Evolutionary conservation across 2,797 vertebrate species (phyloP).

Genomic region (Girardinus metallicus): DNA sequence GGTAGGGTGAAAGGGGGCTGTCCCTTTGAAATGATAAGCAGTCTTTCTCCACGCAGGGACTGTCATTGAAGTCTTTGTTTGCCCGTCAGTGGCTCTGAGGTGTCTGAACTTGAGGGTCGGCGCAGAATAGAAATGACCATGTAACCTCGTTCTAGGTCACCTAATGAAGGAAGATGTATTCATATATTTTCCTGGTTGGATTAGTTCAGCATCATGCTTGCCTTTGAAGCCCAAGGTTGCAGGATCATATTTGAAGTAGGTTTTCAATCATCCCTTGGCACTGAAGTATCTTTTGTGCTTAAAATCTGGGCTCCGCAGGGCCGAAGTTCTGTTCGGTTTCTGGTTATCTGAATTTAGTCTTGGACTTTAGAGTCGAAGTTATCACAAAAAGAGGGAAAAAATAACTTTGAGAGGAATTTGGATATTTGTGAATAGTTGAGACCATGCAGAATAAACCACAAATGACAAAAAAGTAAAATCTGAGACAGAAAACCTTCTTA

Average conservation of each 20-base stretch:
- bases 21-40: constrained; percentile 81
- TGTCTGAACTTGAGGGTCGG: constrained; percentile 74
- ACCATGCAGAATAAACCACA: not conserved
- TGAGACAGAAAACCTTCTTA: constrained; percentile 30
- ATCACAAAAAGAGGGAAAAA: constrained; percentile 16
- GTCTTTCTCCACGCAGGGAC: constrained; percentile 72
- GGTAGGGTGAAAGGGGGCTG: constrained; percentile 62
- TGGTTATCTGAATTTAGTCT: constrained; percentile 45
- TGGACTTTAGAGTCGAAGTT: constrained; percentile 21
- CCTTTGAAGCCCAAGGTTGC: constrained; percentile 78
- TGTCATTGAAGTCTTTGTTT: constrained; percentile 80
- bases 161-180: constrained; percentile 79
- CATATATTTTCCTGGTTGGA: constrained; percentile 75
- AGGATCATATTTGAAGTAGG: constrained; percentile 75
- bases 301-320: constrained; percentile 51
- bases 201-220: constrained; percentile 72
- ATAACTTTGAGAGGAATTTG: constrained; percentile 28
- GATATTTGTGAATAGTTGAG: constrained; percentile 10
- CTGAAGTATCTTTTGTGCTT: constrained; percentile 69
- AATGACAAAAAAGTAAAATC: constrained; percentile 28
- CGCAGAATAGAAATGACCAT: constrained; percentile 75
- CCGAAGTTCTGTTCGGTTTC: constrained; percentile 55
- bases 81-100: constrained; percentile 66
- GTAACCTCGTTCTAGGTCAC: constrained; percentile 78
- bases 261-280: constrained; percentile 77